Conservation (phyloP, 2,113 vertebrate species). For the Pomatostomus ruficeps region DNA sequence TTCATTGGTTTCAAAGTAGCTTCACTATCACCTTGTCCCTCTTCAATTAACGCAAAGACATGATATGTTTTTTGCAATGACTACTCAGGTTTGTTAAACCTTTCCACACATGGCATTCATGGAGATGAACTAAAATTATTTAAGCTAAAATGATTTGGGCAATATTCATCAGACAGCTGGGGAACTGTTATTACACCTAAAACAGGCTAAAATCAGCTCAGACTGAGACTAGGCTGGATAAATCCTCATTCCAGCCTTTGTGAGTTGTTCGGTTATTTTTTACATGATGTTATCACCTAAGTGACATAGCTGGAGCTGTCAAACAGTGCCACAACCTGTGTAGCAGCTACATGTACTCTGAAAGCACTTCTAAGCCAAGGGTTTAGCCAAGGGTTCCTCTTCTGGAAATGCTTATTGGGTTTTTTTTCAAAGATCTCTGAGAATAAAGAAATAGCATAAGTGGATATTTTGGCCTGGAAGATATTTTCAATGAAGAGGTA, state of each 20-base stretch:
- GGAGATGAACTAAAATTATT: neutral
- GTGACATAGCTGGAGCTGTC: neutral
- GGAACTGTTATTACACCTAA: neutral
- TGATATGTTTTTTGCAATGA: neutral
- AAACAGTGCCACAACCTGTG: too few species aligned
- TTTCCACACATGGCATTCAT: neutral
- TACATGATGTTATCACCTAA: neutral
- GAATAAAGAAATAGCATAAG: neutral
- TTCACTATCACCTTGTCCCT: neutral
- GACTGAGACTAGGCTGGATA: neutral
- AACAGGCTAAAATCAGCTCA: neutral
- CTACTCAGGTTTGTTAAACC: neutral
- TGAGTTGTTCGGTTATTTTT: neutral
- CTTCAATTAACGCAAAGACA: neutral
- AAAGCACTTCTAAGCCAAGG: neutral
- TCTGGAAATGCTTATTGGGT: rapidly evolving
- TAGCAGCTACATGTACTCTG: neutral
- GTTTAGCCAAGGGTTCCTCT: neutral
- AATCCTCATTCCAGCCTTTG: neutral
- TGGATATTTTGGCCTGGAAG: neutral
- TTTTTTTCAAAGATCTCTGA: neutral
- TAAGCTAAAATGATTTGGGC: neutral
- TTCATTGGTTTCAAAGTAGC: neutral
- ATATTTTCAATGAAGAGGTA: neutral
- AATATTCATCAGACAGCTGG: neutral